phyloP scores from a whole-genome alignment of 2,113 vertebrate species.

The Oncorhynchus nerka region DNA sequence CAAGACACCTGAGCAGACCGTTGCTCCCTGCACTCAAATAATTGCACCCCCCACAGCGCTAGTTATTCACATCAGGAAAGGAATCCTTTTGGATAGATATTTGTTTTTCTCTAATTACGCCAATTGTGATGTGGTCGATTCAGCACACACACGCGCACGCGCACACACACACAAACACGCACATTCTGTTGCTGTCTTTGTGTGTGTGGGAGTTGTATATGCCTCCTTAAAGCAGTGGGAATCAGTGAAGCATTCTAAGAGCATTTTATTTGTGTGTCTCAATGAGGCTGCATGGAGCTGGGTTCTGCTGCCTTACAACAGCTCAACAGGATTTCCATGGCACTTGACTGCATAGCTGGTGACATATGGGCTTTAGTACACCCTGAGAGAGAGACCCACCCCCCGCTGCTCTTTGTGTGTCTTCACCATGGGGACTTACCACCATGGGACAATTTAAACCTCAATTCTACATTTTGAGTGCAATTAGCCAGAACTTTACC shows the following conservation, averaged over 20 bases:
- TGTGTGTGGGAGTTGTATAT: not conserved
- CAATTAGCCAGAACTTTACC: not conserved
- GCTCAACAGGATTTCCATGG: conserved; percentile 47
- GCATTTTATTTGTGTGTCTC: conserved; percentile 14
- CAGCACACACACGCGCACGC: not conserved
- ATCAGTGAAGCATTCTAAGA: conserved; percentile 38
- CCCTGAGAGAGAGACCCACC: not conserved
- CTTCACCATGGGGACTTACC: not conserved
- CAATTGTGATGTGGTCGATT: not conserved
- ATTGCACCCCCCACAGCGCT: not conserved
- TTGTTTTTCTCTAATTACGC: not conserved
- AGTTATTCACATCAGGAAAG: conserved; percentile 1
- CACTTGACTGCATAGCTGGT: conserved; percentile 33
- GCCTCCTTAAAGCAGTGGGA: not conserved
- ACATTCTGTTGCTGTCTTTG: too few species aligned
- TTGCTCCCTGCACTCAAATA: not conserved
- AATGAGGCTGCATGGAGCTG: conserved; percentile 23
- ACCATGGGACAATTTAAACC: not conserved
- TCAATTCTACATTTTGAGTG: not conserved
- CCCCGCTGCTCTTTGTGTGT: not conserved
- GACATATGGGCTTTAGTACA: conserved; percentile 27
- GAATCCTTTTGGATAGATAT: not conserved
- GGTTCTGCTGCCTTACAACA: not conserved
- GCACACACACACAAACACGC: not conserved
- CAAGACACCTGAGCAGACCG: not conserved